Evolutionary conservation across 2,113 vertebrate species (phyloP).

Genomic region (Barbus barbus): DNA sequence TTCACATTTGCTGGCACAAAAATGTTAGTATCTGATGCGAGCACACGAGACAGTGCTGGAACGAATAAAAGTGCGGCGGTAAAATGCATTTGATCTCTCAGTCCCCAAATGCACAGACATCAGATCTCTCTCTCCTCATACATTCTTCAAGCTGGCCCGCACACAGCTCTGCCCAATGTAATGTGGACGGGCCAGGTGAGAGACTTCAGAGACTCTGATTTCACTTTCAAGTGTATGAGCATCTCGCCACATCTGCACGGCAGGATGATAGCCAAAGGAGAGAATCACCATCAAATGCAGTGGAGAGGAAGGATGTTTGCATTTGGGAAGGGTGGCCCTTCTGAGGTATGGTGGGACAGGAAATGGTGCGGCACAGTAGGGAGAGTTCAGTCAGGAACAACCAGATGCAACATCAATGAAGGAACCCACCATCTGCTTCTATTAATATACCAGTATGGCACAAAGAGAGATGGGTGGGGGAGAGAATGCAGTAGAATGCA

Average conservation of each 20-base stretch:
- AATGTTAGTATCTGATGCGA: conserved; percentile 12
- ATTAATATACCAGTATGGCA: conserved; percentile 43
- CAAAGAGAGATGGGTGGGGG: conserved; percentile 38
- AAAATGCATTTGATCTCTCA: conserved; percentile 56
- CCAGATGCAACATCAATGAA: conserved; percentile 57
- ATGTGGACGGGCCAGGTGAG: conserved; percentile 39
- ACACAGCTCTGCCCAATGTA: not conserved
- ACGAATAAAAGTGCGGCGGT: not conserved
- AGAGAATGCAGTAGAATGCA: conserved; percentile 48
- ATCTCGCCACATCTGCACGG: conserved; percentile 41
- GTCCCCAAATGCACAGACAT: conserved; percentile 9
- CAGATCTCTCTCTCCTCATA: conserved; percentile 4
- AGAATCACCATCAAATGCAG: conserved; percentile 9
- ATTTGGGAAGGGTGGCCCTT: not conserved
- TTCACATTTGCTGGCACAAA: conserved; percentile 21
- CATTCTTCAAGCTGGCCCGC: conserved; percentile 30
- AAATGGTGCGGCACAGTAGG: conserved; percentile 36
- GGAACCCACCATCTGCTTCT: conserved; percentile 51
- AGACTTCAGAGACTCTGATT: conserved; percentile 45
- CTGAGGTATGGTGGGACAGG: conserved; percentile 39
- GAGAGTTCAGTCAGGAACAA: conserved; percentile 26
- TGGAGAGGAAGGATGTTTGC: conserved; percentile 8
- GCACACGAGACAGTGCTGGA: conserved; percentile 38
- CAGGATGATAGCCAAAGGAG: conserved; percentile 20
- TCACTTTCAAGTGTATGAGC: conserved; percentile 50